Evolutionary conservation across 2,888 invertebrate species (phyloP).

Genomic region (Himalopsyche anomala): DNA sequence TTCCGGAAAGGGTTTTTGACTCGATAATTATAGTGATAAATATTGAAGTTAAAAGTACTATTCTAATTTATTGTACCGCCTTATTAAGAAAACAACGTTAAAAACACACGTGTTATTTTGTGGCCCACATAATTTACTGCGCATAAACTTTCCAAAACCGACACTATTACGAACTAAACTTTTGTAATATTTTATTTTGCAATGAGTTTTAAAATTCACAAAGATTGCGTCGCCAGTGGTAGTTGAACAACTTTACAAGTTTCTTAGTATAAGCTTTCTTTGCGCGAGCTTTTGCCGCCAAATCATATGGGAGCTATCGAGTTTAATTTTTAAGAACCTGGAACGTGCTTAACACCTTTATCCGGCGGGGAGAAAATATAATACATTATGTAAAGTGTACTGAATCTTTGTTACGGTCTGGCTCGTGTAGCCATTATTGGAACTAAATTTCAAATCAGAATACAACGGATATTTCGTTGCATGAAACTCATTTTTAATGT

Average conservation of each 20-base stretch:
- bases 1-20: no score
- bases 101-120: slow-evolving; percentile 1
- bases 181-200: slow-evolving; percentile 25
- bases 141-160: slow-evolving; percentile 2
- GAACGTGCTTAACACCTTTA: slow-evolving; percentile 17
- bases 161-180: not conserved
- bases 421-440: not conserved
- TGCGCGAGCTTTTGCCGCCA: slow-evolving; percentile 3
- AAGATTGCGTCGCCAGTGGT: slow-evolving; percentile 12
- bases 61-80: not conserved
- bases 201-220: slow-evolving; percentile 31
- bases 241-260: not conserved
- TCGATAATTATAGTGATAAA: no score
- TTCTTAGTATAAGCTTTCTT: not conserved
- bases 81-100: not conserved
- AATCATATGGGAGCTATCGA: slow-evolving; percentile 22
- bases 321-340: slow-evolving; percentile 15
- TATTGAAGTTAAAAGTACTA: no score
- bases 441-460: not conserved
- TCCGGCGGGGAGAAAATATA: not conserved
- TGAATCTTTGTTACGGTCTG: not conserved
- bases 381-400: slow-evolving; percentile 8
- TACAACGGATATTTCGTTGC: not conserved
- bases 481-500: no score
- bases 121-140: not conserved